phyloP scores from a whole-genome alignment of 2,888 invertebrate genomes.

The Acanthococcus lagerstroemiae region DNA sequence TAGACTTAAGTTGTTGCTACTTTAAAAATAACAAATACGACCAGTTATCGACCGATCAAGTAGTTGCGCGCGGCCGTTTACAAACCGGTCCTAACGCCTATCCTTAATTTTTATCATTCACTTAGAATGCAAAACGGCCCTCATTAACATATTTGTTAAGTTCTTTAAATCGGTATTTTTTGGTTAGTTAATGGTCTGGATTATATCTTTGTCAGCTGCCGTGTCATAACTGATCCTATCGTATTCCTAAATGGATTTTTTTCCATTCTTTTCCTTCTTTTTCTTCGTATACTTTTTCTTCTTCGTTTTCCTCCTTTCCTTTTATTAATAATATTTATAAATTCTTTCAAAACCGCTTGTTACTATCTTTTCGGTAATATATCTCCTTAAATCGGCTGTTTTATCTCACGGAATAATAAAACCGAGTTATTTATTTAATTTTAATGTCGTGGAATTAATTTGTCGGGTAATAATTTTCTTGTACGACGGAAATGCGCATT shows the following conservation, averaged over 20 bases:
- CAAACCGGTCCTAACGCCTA: constrained; percentile 29
- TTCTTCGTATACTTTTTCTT: background rate
- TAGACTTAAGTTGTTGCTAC: constrained; percentile 28
- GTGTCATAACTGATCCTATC: constrained; percentile 29
- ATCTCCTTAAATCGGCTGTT: background rate
- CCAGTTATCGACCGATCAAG: constrained; percentile 28
- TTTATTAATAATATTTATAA: background rate
- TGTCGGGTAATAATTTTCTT: constrained; percentile 20
- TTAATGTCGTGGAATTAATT: constrained; percentile 21
- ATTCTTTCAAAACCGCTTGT: background rate
- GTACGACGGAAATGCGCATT: constrained; percentile 13
- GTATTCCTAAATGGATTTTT: background rate
- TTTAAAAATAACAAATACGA: constrained; percentile 30
- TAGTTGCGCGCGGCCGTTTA: constrained; percentile 21
- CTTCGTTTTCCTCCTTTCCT: background rate
- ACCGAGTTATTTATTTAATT: constrained; percentile 2
- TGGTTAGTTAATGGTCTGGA: constrained; percentile 28
- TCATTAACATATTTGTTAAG: constrained; percentile 30
- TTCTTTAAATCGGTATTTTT: constrained; percentile 27
- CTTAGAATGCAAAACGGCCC: constrained; percentile 27
- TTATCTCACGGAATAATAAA: background rate
- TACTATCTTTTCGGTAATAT: background rate
- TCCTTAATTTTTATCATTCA: constrained; percentile 31
- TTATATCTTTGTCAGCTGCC: constrained; percentile 30
- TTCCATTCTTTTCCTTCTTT: background rate